phyloP scores from a whole-genome alignment of 2,888 invertebrate species.

The Drosophila mercatorum region DNA sequence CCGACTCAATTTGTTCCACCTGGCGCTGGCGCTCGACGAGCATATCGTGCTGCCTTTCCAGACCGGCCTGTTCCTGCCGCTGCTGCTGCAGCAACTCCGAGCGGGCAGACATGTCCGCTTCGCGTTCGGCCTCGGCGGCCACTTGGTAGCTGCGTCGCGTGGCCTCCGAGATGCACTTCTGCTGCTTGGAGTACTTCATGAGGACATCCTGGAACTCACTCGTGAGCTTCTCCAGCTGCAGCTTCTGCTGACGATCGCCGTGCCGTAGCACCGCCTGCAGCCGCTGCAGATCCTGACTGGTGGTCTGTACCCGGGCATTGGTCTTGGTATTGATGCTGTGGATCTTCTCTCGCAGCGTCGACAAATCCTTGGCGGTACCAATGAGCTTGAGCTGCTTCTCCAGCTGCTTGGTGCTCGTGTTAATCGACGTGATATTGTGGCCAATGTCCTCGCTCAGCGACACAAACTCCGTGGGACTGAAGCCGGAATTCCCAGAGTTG shows the following conservation, averaged over 20 bases:
- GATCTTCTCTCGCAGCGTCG: slow-evolving; percentile 88
- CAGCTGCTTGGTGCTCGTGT: slow-evolving; percentile 89
- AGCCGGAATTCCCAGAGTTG: slow-evolving; percentile 84
- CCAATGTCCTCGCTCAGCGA: slow-evolving; percentile 92
- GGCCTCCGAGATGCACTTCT: slow-evolving; percentile 89
- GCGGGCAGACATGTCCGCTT: slow-evolving; percentile 69
- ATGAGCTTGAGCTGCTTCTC: slow-evolving; percentile 91
- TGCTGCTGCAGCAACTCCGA: slow-evolving; percentile 83
- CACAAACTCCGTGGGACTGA: slow-evolving; percentile 91
- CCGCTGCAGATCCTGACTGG: slow-evolving; percentile 90
- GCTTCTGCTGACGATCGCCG: slow-evolving; percentile 91
- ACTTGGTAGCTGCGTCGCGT: slow-evolving; percentile 86
- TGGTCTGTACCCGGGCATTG: slow-evolving; percentile 90
- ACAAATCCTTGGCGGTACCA: slow-evolving; percentile 90
- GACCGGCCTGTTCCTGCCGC: slow-evolving; percentile 73
- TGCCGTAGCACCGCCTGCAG: slow-evolving; percentile 89
- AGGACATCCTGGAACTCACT: slow-evolving; percentile 93
- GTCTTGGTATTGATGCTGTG: slow-evolving; percentile 91
- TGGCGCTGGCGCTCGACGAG: slow-evolving; percentile 92
- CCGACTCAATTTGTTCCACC: slow-evolving; percentile 91
- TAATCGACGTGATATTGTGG: slow-evolving; percentile 91
- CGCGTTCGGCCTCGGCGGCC: slow-evolving; percentile 84
- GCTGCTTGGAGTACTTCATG: slow-evolving; percentile 90
- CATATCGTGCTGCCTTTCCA: slow-evolving; percentile 92
- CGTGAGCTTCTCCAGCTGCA: slow-evolving; percentile 93